These are phyloP conservation scores for Hydropsyche tenuis DNA, from an alignment of 1,140 invertebrate species.

Conservation along the genomic window DNA sequence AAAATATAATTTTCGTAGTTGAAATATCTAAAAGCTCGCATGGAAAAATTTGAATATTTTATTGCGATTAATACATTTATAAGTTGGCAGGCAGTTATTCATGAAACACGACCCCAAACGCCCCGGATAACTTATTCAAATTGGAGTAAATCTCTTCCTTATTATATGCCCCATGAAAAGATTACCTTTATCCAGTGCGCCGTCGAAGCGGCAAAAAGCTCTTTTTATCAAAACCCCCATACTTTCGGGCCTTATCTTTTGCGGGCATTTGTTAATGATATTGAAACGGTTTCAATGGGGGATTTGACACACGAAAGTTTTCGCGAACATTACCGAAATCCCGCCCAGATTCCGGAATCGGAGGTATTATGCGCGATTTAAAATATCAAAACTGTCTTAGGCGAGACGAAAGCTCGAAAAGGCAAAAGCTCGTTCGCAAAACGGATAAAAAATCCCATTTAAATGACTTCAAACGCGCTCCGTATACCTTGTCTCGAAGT, in stretches of 20 bases:
- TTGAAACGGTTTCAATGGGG: conserved; percentile 35
- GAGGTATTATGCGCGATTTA: not conserved
- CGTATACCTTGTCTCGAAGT: too few species aligned
- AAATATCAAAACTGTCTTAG: too few species aligned
- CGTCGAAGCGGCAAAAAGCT: conserved; percentile 15
- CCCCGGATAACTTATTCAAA: conserved; percentile 41
- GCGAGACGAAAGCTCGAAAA: too few species aligned
- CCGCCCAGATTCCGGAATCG: not conserved
- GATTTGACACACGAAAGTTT: conserved; percentile 29
- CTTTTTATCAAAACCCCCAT: conserved; percentile 34
- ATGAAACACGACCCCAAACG: conserved; percentile 24
- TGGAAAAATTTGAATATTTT: conserved; percentile 29
- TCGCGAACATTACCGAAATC: conserved; percentile 4
- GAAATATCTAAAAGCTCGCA: not conserved
- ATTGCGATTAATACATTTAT: conserved; percentile 24
- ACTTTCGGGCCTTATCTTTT: conserved; percentile 35
- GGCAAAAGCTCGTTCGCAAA: too few species aligned
- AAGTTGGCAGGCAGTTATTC: conserved; percentile 25
- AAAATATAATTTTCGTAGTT: not conserved
- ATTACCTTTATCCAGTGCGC: conserved; percentile 43
- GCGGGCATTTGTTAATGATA: conserved; percentile 35
- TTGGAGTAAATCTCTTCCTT: conserved; percentile 41
- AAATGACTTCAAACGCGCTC: too few species aligned
- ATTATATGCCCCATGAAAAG: conserved; percentile 47
- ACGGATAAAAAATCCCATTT: too few species aligned